Evolutionary conservation across 2,113 vertebrate species (phyloP).

Genomic region (Leptosomus discolor): DNA sequence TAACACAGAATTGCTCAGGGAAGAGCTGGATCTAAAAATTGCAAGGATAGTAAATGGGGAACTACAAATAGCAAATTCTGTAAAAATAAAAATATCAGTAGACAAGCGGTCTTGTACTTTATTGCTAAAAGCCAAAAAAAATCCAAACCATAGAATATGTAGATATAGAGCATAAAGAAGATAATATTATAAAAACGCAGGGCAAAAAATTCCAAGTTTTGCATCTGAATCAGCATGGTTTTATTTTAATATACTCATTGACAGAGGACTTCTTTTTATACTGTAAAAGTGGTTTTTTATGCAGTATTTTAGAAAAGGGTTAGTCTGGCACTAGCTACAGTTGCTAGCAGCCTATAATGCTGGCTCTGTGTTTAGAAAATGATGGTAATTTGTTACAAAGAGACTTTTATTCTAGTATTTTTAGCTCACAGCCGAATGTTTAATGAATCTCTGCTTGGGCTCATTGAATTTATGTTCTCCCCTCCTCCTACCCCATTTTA

Average conservation of each 20-base stretch:
- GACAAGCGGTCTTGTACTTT: background rate
- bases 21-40: background rate
- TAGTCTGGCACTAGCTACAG: slow-evolving; percentile 42
- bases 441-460: slow-evolving; percentile 56
- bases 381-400: slow-evolving; percentile 64
- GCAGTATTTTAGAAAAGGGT: slow-evolving; percentile 43
- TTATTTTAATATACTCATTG: background rate
- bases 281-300: background rate
- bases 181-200: background rate
- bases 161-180: background rate
- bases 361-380: slow-evolving; percentile 64
- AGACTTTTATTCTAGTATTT: slow-evolving; percentile 68
- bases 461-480: slow-evolving; percentile 46
- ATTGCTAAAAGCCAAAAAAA: background rate
- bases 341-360: slow-evolving; percentile 60
- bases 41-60: background rate
- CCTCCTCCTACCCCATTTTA: background rate
- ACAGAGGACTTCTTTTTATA: slow-evolving; percentile 42
- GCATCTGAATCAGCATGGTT: slow-evolving; percentile 26
- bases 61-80: background rate
- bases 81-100: background rate
- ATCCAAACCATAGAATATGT: background rate
- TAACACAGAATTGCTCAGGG: background rate
- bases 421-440: slow-evolving; percentile 51
- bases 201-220: background rate